Evolutionary conservation across 1,140 invertebrate species (phyloP).

Genomic region (Diachasma alloeum): DNA sequence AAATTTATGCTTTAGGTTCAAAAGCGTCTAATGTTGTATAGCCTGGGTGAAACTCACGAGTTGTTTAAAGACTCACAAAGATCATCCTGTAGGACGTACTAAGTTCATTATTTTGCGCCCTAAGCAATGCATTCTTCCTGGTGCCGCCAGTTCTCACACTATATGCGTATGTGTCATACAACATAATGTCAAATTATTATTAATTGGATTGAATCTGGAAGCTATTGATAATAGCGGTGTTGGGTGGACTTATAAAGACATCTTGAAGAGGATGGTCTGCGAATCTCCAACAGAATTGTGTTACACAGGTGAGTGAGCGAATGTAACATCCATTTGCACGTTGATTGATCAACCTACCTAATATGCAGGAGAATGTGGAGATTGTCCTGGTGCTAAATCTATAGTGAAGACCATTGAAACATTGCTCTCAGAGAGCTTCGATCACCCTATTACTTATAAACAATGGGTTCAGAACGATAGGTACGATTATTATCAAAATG

Average conservation of each 20-base stretch:
- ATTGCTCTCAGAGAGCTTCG: background rate
- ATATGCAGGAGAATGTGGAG: background rate
- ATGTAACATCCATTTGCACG: background rate
- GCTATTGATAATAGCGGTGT: background rate
- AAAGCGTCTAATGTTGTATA: background rate
- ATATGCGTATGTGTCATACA: constrained; percentile 18
- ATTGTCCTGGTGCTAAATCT: background rate
- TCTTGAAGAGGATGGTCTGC: background rate
- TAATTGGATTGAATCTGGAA: background rate
- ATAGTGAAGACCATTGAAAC: background rate
- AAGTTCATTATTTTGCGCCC: constrained; percentile 14
- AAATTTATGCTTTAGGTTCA: background rate
- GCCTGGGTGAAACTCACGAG: background rate
- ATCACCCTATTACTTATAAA: constrained; percentile 19
- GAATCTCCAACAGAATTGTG: background rate
- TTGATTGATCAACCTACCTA: background rate
- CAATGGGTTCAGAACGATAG: background rate
- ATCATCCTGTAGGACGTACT: background rate
- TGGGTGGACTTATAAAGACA: background rate
- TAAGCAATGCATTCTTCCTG: constrained; percentile 13
- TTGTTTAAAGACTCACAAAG: background rate
- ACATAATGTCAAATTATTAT: constrained; percentile 22
- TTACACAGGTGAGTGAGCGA: background rate
- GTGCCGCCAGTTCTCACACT: constrained; percentile 3
- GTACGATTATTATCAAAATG: background rate